Evolutionary conservation across 2,888 invertebrate species (phyloP), one percentile per base, ranked within the genome.

Genomic region (Pecten maximus): DNA sequence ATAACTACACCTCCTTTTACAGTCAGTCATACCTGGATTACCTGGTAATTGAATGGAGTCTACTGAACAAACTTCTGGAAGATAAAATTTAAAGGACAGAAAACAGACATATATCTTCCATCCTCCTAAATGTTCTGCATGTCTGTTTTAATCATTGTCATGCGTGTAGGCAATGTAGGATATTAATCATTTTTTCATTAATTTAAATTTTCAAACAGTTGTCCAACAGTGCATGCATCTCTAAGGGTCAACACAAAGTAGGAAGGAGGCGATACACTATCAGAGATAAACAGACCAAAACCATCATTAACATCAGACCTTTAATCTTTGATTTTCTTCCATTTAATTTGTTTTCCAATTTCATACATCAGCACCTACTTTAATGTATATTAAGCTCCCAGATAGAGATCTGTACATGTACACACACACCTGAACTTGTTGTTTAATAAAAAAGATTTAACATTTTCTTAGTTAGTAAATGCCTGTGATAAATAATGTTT

Each of bases 161-260:
- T 74, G 2, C 35, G 74, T 35, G 74, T 74, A 35, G 74, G 35
- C 35, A 74, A 74, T 74, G 74, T 74, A 35, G 23, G 28, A 35
- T 74, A 74, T 74, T 23, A 74, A 74, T 74, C 28, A 74, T 74
- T 28, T 35, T 44, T 74, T 35, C 6, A 8, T 74, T 35, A 74
- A 35, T 74, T 74, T 74, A 74, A 74, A 74, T 74, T 12, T 74
- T 74, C 74, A 74, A 74, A 74, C 74, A 35, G 35, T 74, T 74
- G 35, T 35, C 74, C 74, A 74, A 74, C 74, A 60, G 60, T 74
- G 8, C 74, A 74, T 74, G 74, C 12, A 28, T 74, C 28, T 35
- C 28, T 10, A 74, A 35, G 28, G 74, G 35, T 74, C 74, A 35
- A 35, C 15, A 28, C 10, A 35, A 23, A 74, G 74, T 10, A 74